These are phyloP conservation scores for Cephus rjabovi DNA, from an alignment of 2,888 invertebrate species.

Conservation along the genomic window DNA sequence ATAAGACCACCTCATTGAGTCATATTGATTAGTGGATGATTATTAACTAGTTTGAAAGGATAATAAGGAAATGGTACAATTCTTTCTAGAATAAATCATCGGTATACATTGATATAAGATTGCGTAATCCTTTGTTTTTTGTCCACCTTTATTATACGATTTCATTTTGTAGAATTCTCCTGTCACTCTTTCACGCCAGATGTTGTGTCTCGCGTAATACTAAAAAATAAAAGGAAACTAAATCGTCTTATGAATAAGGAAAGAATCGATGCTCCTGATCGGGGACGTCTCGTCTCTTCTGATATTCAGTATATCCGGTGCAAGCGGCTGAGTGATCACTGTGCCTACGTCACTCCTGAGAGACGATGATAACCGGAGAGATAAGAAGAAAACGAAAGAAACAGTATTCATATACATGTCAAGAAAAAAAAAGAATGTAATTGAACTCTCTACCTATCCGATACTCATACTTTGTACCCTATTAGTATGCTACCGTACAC, in stretches of 20 bases:
- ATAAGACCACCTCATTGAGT: not conserved
- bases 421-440: not conserved
- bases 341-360: not conserved
- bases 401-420: not conserved
- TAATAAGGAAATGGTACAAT: not conserved
- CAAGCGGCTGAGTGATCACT: not conserved
- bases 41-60: not conserved
- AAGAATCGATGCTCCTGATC: not conserved
- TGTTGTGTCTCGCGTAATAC: conserved; percentile 42
- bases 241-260: not conserved
- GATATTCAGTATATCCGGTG: not conserved
- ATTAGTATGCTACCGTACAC: not conserved
- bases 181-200: conserved; percentile 36
- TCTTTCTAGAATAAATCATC: not conserved
- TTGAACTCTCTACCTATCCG: not conserved
- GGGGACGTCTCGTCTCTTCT: not conserved
- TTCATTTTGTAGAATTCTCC: conserved; percentile 54
- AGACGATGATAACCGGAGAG: not conserved
- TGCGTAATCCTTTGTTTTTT: conserved; percentile 15
- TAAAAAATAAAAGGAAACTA: conserved; percentile 26
- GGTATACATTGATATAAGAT: not conserved
- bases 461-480: not conserved
- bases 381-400: not conserved
- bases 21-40: not conserved
- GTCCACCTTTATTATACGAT: conserved; percentile 45